Evolutionary conservation across 2,113 vertebrate species (phyloP).

Genomic region (Oreochromis aureus): DNA sequence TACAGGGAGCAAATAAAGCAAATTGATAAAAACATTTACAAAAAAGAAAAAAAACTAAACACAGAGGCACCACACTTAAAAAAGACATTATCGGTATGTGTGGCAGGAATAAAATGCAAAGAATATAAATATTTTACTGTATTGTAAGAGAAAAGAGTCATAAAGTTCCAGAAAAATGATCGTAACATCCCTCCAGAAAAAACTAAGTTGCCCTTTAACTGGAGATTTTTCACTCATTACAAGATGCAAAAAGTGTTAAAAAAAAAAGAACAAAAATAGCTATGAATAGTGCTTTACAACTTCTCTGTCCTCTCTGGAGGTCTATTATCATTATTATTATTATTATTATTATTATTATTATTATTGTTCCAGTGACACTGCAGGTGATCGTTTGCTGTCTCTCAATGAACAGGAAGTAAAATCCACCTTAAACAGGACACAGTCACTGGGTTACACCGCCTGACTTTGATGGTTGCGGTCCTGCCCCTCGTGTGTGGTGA

Average conservation of each 20-base stretch:
- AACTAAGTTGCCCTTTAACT: background rate
- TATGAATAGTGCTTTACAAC: background rate
- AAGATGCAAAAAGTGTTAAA: background rate
- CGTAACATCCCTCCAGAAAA: background rate
- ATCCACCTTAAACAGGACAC: background rate
- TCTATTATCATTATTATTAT: background rate
- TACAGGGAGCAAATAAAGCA: background rate
- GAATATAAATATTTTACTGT: background rate
- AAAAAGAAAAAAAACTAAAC: background rate
- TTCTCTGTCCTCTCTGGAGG: background rate
- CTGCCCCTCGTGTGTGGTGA: constrained; percentile 59
- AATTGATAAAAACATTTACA: background rate
- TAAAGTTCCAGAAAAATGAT: background rate
- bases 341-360: background rate
- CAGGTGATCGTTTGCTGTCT: background rate
- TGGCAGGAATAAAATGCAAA: background rate
- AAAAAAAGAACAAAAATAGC: background rate
- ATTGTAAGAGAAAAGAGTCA: background rate
- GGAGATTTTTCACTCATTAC: background rate
- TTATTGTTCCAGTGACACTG: background rate
- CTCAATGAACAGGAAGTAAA: background rate
- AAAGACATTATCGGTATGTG: background rate
- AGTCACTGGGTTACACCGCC: background rate
- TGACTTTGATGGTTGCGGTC: background rate
- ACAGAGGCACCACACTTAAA: background rate